Evolutionary conservation across 2,888 invertebrate genomes (phyloP), one percentile per base, ranked within the genome.

Genomic region (Cephalotes varians): DNA sequence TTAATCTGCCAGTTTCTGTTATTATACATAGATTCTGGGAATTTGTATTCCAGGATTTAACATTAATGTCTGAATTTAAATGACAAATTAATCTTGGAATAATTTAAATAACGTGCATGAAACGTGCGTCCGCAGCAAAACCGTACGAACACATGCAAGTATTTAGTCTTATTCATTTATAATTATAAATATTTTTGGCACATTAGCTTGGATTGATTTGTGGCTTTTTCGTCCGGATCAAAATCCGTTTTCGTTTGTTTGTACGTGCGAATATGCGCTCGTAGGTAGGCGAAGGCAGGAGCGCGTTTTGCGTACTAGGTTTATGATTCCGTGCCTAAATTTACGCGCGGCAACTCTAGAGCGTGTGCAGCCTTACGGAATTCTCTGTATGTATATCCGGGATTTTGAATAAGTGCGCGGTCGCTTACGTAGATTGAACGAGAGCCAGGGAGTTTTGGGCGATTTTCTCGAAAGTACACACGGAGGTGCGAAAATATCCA

Each of bases 321-420:
- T 58, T 73, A 49, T 73, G 84, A 85, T 82, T 83, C 77, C 49
- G 82, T 67, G 90, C 81, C 90, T 88, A 90, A 90, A 90, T 87
- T 85, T 90, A 90, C 82, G 67, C 83, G 54, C 80, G 77, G 62
- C 62, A 69, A 74, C 76, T 87, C 67, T 71, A 84, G 80, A 89
- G 49, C 80, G 82, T 72, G 81, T 44, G 73, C 60, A 82, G 73
- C 85, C 85, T 90, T 83, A 82, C 84, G 72, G 69, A 81, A 80
- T 85, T 77, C 85, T 83, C 81, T 54, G 51, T 25, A 71, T 54
- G 37, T 56, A 56, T 77, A 76, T 89, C 86, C 87, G 85, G 82
- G 85, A 85, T 88, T 87, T 81, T 82, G 86, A 85, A 89, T 85
- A 89, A 89, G 84, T 80, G 82, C 73, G 65, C 80, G 83, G 51